Evolutionary conservation across 2,888 invertebrate genomes (phyloP).

Genomic region (Pyrocoelia pectoralis): DNA sequence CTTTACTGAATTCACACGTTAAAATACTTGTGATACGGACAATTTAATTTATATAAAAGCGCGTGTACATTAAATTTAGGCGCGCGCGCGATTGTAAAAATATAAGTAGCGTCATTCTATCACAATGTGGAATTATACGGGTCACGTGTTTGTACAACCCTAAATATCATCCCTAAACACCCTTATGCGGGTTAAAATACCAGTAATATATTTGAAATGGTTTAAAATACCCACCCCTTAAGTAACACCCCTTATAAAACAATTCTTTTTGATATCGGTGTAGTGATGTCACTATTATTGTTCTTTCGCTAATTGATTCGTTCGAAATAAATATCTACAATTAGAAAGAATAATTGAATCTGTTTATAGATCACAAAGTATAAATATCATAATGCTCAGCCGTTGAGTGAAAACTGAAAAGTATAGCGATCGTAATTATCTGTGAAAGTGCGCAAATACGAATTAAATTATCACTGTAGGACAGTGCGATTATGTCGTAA

Average conservation of each 20-base stretch:
- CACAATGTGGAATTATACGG: slow-evolving; percentile 41
- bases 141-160: slow-evolving; percentile 41
- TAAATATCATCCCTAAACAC: slow-evolving; percentile 36
- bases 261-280: slow-evolving; percentile 7
- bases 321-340: not conserved
- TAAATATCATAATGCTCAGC: too few relatives aligned
- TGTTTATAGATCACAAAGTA: slow-evolving; percentile 1
- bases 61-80: slow-evolving; percentile 4
- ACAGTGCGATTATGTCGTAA: not conserved
- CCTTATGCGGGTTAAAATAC: slow-evolving; percentile 41
- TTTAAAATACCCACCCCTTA: slow-evolving; percentile 25
- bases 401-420: too few relatives aligned
- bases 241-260: slow-evolving; percentile 14
- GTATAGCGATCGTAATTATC: too few relatives aligned
- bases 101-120: slow-evolving; percentile 12
- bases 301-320: not conserved
- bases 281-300: not conserved
- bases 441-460: not conserved
- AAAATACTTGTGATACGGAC: slow-evolving; percentile 5
- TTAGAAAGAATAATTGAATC: not conserved
- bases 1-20: slow-evolving; percentile 11
- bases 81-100: slow-evolving; percentile 14
- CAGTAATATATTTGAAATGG: slow-evolving; percentile 24
- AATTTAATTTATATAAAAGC: slow-evolving; percentile 10
- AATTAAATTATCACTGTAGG: too few relatives aligned